Evolutionary conservation across 2,797 vertebrate species (phyloP).

Genomic region (Cichlasoma orientale): DNA sequence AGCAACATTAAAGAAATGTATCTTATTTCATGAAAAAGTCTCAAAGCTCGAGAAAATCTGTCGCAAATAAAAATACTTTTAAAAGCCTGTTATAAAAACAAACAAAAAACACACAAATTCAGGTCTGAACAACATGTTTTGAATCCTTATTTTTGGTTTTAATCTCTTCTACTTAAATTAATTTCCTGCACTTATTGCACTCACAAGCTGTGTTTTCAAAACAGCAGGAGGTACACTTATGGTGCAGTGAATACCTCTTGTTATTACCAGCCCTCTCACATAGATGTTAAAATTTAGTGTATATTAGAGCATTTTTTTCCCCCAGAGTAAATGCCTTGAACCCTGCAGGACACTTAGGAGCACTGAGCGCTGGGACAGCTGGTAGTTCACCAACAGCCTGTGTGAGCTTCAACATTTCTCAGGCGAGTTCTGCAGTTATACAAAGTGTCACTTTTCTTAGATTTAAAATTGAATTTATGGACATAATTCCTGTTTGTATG

Average conservation of each 20-base stretch:
- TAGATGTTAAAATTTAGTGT: neutral
- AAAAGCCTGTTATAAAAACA: neutral
- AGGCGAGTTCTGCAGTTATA: no score
- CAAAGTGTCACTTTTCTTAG: no score
- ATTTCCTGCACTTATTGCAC: neutral
- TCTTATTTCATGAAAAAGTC: neutral
- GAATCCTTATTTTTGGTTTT: neutral
- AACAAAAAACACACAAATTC: neutral
- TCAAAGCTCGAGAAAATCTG: neutral
- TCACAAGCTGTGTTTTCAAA: neutral
- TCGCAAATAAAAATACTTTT: neutral
- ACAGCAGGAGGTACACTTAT: accelerated
- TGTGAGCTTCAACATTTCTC: no score
- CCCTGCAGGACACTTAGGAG: neutral
- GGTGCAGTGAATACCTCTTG: neutral
- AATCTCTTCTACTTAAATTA: neutral
- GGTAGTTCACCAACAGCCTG: no score
- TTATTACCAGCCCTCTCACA: neutral
- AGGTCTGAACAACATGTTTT: neutral
- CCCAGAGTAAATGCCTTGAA: neutral
- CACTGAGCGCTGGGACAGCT: neutral
- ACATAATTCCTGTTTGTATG: no score
- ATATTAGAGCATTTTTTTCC: neutral
- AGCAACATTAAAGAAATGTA: no score
- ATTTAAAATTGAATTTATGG: no score